These are phyloP conservation scores for Burhinus bistriatus DNA, from an alignment of 2,113 vertebrate species.

Conservation along the genomic window DNA sequence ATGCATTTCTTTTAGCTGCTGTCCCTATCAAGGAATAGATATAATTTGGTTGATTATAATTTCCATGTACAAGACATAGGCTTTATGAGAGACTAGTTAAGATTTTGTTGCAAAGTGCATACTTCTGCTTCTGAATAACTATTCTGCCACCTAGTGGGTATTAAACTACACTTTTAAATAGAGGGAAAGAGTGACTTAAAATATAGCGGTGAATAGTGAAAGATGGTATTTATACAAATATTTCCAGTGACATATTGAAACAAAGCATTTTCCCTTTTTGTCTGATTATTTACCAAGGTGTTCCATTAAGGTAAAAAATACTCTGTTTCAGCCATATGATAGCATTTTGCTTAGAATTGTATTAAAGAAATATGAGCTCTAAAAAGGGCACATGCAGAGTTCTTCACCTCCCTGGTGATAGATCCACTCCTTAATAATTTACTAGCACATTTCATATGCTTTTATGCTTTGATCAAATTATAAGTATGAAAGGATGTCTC, in stretches of 20 bases:
- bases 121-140: background rate
- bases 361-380: background rate
- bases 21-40: background rate
- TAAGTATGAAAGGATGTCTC: background rate
- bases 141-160: conserved; percentile 61
- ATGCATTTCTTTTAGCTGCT: background rate
- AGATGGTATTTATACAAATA: background rate
- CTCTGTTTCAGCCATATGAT: accelerated
- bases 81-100: background rate
- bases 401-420: background rate
- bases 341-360: background rate
- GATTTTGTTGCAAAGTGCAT: background rate
- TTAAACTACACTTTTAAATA: background rate
- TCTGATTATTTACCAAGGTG: background rate
- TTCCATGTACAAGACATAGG: background rate
- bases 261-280: background rate
- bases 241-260: background rate
- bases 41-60: background rate
- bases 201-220: background rate
- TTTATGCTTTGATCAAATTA: background rate
- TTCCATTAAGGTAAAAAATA: background rate
- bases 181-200: background rate
- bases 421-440: background rate
- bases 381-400: background rate
- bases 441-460: background rate